Conservation (phyloP, 2,888 invertebrate genomes). For the Mesochorus sp. region DNA sequence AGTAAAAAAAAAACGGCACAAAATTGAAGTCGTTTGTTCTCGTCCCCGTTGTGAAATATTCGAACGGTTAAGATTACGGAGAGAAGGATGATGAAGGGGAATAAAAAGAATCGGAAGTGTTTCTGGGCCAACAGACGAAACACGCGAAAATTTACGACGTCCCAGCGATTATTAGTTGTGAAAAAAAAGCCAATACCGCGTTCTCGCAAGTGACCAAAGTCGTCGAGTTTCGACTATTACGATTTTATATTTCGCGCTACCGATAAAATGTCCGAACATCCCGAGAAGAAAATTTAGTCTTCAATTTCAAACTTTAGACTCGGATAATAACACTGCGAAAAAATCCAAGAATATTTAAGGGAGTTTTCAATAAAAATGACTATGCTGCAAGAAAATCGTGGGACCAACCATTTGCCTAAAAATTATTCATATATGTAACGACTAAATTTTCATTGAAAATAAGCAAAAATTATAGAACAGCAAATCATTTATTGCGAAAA, state of each 20-base stretch:
- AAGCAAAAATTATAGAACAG: too few species aligned
- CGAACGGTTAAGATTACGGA: conserved; percentile 5
- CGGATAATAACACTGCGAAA: too few species aligned
- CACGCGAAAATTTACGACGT: conserved; percentile 45
- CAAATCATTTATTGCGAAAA: too few species aligned
- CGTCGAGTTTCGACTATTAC: conserved; percentile 34
- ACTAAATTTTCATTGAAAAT: too few species aligned
- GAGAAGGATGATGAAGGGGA: conserved; percentile 56
- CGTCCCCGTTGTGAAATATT: conserved; percentile 52
- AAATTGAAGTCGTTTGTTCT: conserved; percentile 17
- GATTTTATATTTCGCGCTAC: conserved; percentile 24
- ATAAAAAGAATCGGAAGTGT: conserved; percentile 14
- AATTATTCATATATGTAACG: too few species aligned
- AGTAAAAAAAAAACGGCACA: conserved; percentile 58
- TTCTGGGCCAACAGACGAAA: conserved; percentile 51
- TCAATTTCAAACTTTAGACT: neutral
- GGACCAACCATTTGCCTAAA: too few species aligned
- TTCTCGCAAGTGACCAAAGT: conserved; percentile 39
- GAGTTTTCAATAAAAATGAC: too few species aligned
- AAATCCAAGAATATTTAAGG: too few species aligned
- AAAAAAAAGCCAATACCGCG: conserved; percentile 10
- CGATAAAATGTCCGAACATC: neutral
- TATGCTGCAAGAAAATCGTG: too few species aligned
- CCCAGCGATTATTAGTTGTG: conserved; percentile 7
- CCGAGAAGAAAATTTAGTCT: neutral